These are phyloP conservation scores for Pollenia labialis DNA, from an alignment of 2,888 invertebrate genomes.

Conservation along the genomic window DNA sequence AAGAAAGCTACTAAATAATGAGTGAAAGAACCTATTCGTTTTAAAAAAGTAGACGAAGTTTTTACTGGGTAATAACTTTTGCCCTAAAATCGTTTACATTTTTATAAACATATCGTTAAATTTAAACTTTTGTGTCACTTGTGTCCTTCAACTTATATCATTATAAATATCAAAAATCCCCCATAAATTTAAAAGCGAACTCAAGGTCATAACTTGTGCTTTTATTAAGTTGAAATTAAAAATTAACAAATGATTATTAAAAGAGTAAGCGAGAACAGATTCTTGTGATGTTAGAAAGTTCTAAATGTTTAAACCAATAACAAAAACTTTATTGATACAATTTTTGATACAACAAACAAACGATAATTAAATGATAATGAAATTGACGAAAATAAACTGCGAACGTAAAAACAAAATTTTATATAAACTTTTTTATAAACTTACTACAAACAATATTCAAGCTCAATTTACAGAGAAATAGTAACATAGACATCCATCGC, in stretches of 20 bases:
- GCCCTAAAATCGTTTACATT: too few species aligned
- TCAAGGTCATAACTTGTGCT: not conserved
- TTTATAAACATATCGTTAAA: too few species aligned
- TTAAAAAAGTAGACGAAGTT: too few species aligned
- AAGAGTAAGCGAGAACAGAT: not conserved
- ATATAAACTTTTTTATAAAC: too few species aligned
- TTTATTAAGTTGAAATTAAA: not conserved
- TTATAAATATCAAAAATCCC: not conserved
- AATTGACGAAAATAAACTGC: not conserved
- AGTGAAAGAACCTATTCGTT: too few species aligned
- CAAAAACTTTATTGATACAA: not conserved
- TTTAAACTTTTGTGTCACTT: too few species aligned
- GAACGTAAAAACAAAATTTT: too few species aligned
- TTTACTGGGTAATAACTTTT: too few species aligned
- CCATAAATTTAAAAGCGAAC: not conserved
- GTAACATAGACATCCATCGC: too few species aligned
- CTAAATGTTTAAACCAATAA: not conserved
- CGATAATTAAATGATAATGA: slow-evolving; percentile 6
- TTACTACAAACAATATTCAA: too few species aligned
- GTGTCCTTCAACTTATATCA: not conserved
- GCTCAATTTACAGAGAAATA: too few species aligned
- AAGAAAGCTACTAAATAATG: too few species aligned
- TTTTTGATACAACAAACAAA: slow-evolving; percentile 3
- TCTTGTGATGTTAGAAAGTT: slow-evolving; percentile 7
- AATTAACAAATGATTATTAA: slow-evolving; percentile 10